Evolutionary conservation across 1,140 invertebrate genomes (phyloP), one percentile per base, ranked within the genome.

Genomic region (Heterodera carotae): DNA sequence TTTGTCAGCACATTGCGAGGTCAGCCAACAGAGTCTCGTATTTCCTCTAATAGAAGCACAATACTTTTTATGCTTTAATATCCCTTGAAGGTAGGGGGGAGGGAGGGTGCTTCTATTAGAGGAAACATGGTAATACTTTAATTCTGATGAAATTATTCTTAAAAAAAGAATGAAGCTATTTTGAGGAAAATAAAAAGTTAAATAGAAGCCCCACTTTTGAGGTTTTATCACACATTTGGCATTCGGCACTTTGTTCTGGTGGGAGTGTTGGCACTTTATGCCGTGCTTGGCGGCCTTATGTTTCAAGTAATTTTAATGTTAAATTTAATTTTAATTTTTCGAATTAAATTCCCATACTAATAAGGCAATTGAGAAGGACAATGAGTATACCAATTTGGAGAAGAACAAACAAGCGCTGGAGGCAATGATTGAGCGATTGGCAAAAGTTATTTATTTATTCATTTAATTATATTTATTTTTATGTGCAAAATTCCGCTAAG

Each of bases 191-290:
- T n/a, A n/a, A n/a, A n/a, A n/a, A n/a, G n/a, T 62, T 56, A 18
- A 39, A 31, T 39, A 27, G 12, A 3, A 62, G 7, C 12, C 22
- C n/a, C 12, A 7, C 22, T 27, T 75, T 75, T 78, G 8, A 78
- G 59, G 31, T 82, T 82, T 76, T 75, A 82, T 48, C 76, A 82
- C 48, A 74, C 79, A 53, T 82, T 74, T 70, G 80, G 80, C n/a
- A 76, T 81, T 33, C 75, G 80, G 60, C 80, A 81, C 72, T 81
- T 71, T 29, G 31, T 81, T 22, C 29, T 81, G 56, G 67, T 81
- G n/a, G 53, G 36, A 27, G 25, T 79, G 22, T 67, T 79, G 56
- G 75, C 53, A 34, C 18, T 78, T 27, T 82, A 82, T 60, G 18
- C 68, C 31, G 10, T 82, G 69, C 18, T 62, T 29, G 76, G 79